Evolutionary conservation across 2,113 vertebrate genomes (phyloP).

Genomic region (Lates calcarifer): DNA sequence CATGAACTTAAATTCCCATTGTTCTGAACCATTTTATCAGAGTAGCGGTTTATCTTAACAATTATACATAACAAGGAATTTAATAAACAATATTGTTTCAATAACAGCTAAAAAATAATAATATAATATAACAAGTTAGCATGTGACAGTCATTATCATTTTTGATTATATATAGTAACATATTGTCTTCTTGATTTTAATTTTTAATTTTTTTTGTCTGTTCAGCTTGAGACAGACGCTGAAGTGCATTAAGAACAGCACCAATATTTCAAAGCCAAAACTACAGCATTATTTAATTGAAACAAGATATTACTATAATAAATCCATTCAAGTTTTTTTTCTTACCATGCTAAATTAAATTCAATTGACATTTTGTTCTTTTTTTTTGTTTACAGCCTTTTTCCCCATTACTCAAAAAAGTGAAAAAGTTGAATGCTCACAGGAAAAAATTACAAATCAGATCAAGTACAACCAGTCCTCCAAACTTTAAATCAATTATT

Average conservation of each 20-base stretch:
- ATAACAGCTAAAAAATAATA: background rate
- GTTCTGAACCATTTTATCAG: background rate
- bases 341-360: background rate
- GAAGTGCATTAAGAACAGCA: background rate
- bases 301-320: background rate
- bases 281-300: background rate
- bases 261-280: background rate
- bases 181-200: background rate
- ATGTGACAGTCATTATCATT: background rate
- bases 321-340: background rate
- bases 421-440: background rate
- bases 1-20: background rate
- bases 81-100: background rate
- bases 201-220: background rate
- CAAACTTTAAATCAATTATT: background rate
- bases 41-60: background rate
- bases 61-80: background rate
- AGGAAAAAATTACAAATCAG: background rate
- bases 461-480: background rate
- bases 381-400: background rate
- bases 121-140: background rate
- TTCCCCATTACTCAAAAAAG: background rate
- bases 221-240: background rate
- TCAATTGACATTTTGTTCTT: background rate
- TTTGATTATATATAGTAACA: background rate